These are phyloP conservation scores for Cololabis saira DNA, from an alignment of 2,113 vertebrate genomes.

Conservation along the genomic window DNA sequence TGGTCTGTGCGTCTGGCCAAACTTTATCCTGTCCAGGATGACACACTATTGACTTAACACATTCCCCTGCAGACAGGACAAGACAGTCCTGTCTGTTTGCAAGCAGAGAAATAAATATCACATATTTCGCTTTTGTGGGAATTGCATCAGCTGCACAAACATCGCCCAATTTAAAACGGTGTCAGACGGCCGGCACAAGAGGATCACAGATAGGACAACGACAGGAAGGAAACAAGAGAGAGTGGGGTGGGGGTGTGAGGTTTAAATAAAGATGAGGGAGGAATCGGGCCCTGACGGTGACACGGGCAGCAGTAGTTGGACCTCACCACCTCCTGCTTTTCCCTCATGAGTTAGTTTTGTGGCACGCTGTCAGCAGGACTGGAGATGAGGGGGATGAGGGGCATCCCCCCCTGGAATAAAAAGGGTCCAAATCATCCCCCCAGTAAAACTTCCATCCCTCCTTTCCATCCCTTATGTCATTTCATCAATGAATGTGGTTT, in stretches of 20 bases:
- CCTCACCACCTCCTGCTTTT: constrained; percentile 26
- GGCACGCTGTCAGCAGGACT: constrained; percentile 34
- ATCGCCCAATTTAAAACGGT: constrained; percentile 37
- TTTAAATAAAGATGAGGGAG: constrained; percentile 23
- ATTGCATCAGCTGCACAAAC: constrained; percentile 25
- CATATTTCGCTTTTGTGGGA: constrained; percentile 20
- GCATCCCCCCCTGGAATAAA: too few species aligned
- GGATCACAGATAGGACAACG: not conserved
- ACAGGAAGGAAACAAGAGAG: constrained; percentile 4
- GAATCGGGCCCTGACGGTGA: constrained; percentile 17
- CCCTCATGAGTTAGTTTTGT: constrained; percentile 25
- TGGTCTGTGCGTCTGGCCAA: too few species aligned
- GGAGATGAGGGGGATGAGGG: too few species aligned
- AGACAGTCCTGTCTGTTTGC: constrained; percentile 25
- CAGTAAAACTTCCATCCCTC: too few species aligned
- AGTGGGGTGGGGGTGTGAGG: not conserved
- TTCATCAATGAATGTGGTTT: too few species aligned
- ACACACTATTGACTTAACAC: constrained; percentile 10
- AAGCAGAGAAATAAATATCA: constrained; percentile 30
- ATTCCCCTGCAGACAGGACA: constrained; percentile 15
- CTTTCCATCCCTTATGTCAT: too few species aligned
- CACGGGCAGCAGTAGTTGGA: constrained; percentile 31
- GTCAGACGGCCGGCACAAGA: constrained; percentile 21
- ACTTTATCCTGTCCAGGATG: constrained; percentile 7
- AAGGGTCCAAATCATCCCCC: too few species aligned